Percentiles rank a stretch among this genome's conserved stretches.
These are phyloP conservation scores for Muscicapa striata DNA, from an alignment of 2,797 vertebrate species.

Conservation along the genomic window DNA sequence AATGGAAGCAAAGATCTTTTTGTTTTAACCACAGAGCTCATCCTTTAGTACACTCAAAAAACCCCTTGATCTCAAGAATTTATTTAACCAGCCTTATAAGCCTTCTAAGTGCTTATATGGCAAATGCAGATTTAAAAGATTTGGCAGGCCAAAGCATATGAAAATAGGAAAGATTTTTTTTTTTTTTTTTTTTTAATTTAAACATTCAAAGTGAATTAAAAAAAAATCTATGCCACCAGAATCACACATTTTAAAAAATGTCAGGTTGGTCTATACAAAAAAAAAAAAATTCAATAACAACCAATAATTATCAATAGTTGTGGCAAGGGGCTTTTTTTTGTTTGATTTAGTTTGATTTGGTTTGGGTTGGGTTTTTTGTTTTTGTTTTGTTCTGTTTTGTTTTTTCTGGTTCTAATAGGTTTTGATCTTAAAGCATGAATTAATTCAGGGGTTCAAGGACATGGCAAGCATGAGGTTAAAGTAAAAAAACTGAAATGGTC, in stretches of 20 bases:
- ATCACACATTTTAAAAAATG: not conserved
- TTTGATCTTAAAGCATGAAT: not conserved
- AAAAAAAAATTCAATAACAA: not conserved
- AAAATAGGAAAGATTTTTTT: not conserved
- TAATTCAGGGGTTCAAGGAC: not conserved
- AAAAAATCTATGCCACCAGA: not conserved
- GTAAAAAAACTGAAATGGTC: not conserved
- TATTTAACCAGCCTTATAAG: not conserved
- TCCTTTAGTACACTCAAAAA: not conserved
- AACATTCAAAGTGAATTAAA: not conserved
- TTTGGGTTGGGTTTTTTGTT: not conserved
- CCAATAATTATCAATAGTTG: not conserved
- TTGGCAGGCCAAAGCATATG: not conserved
- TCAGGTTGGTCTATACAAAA: not conserved
- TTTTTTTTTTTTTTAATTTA: not conserved
- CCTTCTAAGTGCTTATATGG: not conserved
- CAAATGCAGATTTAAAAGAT: not conserved
- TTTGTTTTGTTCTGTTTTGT: too few relatives aligned
- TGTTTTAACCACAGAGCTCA: not conserved
- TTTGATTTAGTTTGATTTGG: not conserved
- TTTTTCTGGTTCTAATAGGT: not conserved
- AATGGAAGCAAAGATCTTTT: not conserved
- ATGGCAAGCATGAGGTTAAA: not conserved
- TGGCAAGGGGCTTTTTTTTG: accelerated
- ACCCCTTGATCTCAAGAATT: not conserved